Percentiles rank a stretch among this genome's conserved stretches.
Conservation (phyloP, 2,888 invertebrate genomes). For the Drosophila anceps region DNA sequence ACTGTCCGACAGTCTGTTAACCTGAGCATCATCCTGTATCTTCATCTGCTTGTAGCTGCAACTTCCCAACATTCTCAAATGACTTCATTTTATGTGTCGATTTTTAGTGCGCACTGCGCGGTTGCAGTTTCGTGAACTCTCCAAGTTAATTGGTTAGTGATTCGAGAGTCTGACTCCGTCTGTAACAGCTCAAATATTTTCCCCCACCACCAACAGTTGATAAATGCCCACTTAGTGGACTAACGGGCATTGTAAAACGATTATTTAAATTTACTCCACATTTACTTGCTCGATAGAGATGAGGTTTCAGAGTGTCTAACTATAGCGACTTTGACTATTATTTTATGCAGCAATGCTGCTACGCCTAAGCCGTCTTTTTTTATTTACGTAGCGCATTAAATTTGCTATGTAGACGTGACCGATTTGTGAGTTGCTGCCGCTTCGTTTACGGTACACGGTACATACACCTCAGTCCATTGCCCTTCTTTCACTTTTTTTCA, state of each 20-base stretch:
- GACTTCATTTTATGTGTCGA: conserved; percentile 79
- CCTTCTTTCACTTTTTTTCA: conserved; percentile 58
- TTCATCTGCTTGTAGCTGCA: conserved; percentile 44
- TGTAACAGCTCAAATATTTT: conserved; percentile 53
- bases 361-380: background rate
- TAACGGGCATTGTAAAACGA: background rate
- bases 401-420: conserved; percentile 36
- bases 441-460: conserved; percentile 35
- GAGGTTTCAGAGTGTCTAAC: background rate
- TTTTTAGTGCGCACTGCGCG: conserved; percentile 70
- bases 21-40: conserved; percentile 42
- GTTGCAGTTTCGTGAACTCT: conserved; percentile 76
- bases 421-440: conserved; percentile 41
- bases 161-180: conserved; percentile 43
- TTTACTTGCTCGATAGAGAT: background rate
- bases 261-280: conserved; percentile 4
- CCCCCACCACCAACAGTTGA: conserved; percentile 22
- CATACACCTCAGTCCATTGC: conserved; percentile 36
- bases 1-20: conserved; percentile 3
- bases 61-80: conserved; percentile 70
- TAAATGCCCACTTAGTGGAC: conserved; percentile 41
- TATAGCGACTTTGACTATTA: background rate
- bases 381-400: conserved; percentile 46
- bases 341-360: background rate
- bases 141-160: conserved; percentile 76